A percentile compares a stretch with the other conserved stretches of the same genome.
phyloP scores from a whole-genome alignment of 2,113 vertebrate genomes.

The Sylvilagus bachmani region DNA sequence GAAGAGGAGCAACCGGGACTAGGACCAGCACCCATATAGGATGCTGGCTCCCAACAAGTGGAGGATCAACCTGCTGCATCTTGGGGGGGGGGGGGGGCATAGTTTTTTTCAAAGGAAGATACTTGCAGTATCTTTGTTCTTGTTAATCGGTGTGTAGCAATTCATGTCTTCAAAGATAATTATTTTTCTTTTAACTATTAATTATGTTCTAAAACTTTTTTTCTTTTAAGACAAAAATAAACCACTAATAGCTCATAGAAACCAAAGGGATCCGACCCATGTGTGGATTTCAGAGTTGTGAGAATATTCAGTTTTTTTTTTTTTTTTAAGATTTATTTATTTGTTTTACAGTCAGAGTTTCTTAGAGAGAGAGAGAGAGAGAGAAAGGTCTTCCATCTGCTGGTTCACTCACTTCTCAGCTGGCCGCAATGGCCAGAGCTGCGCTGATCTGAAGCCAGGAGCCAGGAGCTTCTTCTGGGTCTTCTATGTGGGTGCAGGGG shows the following conservation, averaged over 20 bases:
- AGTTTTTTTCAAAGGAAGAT: conserved; percentile 25
- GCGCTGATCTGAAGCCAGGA: too few relatives aligned
- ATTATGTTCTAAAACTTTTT: background rate
- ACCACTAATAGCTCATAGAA: background rate
- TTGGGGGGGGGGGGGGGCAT: background rate
- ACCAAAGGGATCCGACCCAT: background rate
- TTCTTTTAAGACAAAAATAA: background rate
- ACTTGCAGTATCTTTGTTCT: conserved; percentile 1
- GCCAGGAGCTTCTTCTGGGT: too few relatives aligned
- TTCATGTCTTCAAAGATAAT: conserved; percentile 38
- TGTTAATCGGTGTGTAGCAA: background rate
- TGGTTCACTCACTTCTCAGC: too few relatives aligned
- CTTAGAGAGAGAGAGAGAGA: too few relatives aligned
- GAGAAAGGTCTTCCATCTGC: too few relatives aligned
- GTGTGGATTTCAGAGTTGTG: background rate
- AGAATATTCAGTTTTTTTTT: background rate
- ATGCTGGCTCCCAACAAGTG: too few relatives aligned
- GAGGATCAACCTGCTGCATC: too few relatives aligned
- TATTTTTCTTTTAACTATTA: background rate
- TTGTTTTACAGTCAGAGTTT: too few relatives aligned
- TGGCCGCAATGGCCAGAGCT: too few relatives aligned
- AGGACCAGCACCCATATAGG: too few relatives aligned
- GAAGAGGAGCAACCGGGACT: too few relatives aligned
- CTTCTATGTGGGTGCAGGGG: too few relatives aligned
- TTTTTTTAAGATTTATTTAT: background rate